Conservation (phyloP, 2,888 invertebrate genomes). For the Nasonovia ribisnigri region DNA sequence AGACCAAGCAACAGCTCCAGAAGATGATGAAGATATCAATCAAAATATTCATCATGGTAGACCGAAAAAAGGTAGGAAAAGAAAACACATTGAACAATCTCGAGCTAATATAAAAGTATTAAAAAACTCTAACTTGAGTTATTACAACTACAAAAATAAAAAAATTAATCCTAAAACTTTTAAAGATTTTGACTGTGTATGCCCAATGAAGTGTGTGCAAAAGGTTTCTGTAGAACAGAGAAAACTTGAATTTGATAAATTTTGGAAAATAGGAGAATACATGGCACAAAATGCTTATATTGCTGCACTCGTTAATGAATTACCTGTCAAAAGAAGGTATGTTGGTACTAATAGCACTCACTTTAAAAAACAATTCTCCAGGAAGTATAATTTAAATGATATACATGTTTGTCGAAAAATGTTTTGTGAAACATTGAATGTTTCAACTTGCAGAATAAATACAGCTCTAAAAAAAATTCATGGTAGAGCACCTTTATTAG, state of each 20-base stretch:
- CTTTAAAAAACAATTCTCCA: too few relatives aligned
- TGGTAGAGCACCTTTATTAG: too few relatives aligned
- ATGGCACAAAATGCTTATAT: background rate
- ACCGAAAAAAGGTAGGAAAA: constrained; percentile 13
- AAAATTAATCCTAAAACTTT: background rate
- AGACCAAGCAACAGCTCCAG: background rate
- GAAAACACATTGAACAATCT: background rate
- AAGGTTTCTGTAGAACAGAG: background rate
- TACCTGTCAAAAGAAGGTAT: too few relatives aligned
- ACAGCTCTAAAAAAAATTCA: too few relatives aligned
- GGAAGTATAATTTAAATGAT: too few relatives aligned
- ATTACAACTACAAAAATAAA: background rate
- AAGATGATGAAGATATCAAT: background rate
- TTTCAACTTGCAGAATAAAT: too few relatives aligned
- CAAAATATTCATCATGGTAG: constrained; percentile 1
- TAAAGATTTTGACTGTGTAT: background rate
- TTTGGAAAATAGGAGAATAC: constrained; percentile 4
- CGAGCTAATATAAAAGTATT: background rate
- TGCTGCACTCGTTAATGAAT: too few relatives aligned
- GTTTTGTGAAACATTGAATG: too few relatives aligned
- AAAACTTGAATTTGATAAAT: background rate
- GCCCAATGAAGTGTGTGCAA: background rate
- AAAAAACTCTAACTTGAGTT: background rate
- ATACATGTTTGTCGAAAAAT: too few relatives aligned
- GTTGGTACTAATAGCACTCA: too few relatives aligned